Evolutionary conservation across 2,888 invertebrate genomes (phyloP).

Genomic region (Noctuana brunneofusca): DNA sequence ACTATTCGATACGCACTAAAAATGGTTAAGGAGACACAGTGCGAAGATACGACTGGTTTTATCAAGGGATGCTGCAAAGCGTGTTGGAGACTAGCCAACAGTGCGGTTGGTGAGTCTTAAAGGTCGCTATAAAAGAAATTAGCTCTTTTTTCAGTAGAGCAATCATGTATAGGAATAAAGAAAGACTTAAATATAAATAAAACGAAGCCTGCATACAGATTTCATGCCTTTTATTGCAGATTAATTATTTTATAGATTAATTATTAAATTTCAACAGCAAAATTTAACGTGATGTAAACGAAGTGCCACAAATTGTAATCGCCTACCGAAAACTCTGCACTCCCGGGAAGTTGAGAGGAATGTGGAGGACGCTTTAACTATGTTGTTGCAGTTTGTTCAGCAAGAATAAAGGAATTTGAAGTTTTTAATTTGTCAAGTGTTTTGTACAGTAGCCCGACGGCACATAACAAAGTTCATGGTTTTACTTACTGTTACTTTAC

Average conservation of each 20-base stretch:
- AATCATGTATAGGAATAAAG: constrained; percentile 8
- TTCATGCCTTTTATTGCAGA: background rate
- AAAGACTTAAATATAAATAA: background rate
- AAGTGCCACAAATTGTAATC: background rate
- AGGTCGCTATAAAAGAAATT: constrained; percentile 11
- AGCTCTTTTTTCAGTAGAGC: background rate
- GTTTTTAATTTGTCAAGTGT: background rate
- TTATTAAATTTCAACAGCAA: background rate
- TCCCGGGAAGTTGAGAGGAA: background rate
- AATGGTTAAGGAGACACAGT: background rate
- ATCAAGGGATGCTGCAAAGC: background rate
- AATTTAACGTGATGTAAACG: background rate
- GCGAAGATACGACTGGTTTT: background rate
- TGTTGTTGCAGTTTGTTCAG: background rate
- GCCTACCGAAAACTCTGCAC: background rate
- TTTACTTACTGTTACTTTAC: too few relatives aligned
- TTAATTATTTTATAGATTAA: too few relatives aligned
- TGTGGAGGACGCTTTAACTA: background rate
- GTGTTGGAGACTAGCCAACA: background rate
- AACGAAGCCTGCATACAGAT: background rate
- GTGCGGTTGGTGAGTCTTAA: constrained; percentile 6
- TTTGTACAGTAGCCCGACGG: background rate
- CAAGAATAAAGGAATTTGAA: background rate
- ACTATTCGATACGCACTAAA: constrained; percentile 3
- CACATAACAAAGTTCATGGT: background rate